phyloP scores from a whole-genome alignment of 2,888 invertebrate genomes.

The Leptogaster cylindrica region DNA sequence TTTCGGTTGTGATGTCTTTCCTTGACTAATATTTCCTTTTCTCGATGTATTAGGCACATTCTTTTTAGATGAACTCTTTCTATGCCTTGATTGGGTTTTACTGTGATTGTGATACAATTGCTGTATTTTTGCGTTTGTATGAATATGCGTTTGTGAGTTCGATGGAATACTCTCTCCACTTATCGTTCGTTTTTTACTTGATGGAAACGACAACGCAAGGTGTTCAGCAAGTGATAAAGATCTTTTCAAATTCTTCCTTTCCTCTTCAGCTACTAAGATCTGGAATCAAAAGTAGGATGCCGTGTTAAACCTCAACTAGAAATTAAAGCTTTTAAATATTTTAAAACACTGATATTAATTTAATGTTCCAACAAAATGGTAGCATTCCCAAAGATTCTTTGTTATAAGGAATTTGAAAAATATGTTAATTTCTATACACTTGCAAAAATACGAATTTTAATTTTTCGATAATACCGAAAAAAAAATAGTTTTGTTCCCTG shows the following conservation, averaged over 20 bases:
- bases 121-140: constrained; percentile 51
- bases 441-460: no score
- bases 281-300: not conserved
- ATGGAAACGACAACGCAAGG: not conserved
- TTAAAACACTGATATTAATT: no score
- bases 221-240: constrained; percentile 24
- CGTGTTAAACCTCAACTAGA: no score
- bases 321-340: no score
- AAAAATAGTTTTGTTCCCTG: no score
- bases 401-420: no score
- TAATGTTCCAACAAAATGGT: no score
- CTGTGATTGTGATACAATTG: constrained; percentile 53
- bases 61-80: constrained; percentile 45
- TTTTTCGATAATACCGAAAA: no score
- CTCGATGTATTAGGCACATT: constrained; percentile 47
- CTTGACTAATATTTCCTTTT: constrained; percentile 45
- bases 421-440: no score
- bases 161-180: constrained; percentile 18
- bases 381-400: no score
- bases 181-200: constrained; percentile 41
- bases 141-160: constrained; percentile 39
- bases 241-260: constrained; percentile 44
- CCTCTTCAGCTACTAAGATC: constrained; percentile 2
- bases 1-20: constrained; percentile 7
- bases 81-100: constrained; percentile 49